These are phyloP conservation scores for Athalia circularis DNA, from an alignment of 2,888 invertebrate genomes.

Conservation along the genomic window DNA sequence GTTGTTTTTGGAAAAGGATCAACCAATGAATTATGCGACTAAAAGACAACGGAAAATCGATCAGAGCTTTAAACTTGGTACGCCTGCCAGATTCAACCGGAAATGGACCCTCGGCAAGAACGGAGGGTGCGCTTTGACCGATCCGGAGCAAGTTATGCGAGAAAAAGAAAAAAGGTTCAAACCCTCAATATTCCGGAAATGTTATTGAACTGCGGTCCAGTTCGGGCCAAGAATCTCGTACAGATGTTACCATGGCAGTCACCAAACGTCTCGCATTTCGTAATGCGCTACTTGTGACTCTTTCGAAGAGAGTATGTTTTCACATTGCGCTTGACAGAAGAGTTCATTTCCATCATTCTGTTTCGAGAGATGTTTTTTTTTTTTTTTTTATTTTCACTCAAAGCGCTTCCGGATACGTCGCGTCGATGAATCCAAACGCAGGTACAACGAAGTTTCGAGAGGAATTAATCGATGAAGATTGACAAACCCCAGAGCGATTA, in stretches of 20 bases:
- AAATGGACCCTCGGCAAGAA: constrained; percentile 56
- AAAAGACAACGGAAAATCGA: background rate
- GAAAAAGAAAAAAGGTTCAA: constrained; percentile 52
- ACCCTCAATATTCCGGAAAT: constrained; percentile 53
- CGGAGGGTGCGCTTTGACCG: constrained; percentile 59
- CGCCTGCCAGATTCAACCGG: constrained; percentile 15
- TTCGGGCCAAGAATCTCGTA: background rate
- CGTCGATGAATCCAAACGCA: too few relatives aligned
- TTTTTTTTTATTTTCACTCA: too few relatives aligned
- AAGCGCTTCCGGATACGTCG: too few relatives aligned
- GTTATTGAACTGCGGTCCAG: background rate
- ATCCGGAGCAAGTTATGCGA: constrained; percentile 58
- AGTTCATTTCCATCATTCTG: too few relatives aligned
- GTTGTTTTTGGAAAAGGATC: constrained; percentile 3
- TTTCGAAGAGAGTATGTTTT: background rate
- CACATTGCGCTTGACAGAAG: background rate
- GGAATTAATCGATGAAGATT: too few relatives aligned
- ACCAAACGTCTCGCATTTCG: background rate
- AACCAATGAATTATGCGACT: background rate
- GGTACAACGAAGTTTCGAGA: too few relatives aligned
- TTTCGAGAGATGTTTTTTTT: too few relatives aligned
- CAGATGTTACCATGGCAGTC: background rate
- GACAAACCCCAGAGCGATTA: too few relatives aligned
- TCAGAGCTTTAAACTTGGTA: background rate
- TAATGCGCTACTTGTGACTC: background rate